phyloP scores from a whole-genome alignment of 1,140 invertebrate genomes.

The Mesaphorura yosii region DNA sequence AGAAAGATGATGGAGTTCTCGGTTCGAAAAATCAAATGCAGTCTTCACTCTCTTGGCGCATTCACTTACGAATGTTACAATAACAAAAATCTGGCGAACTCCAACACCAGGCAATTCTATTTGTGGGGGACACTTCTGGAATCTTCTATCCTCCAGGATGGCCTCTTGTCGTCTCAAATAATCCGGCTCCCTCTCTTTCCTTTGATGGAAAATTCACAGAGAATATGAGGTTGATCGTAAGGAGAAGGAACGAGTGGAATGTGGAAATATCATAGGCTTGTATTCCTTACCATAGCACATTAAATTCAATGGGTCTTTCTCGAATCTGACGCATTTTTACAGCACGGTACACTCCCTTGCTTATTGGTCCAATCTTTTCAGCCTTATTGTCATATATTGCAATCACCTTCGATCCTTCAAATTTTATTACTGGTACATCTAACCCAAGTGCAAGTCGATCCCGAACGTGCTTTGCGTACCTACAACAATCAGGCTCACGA shows the following conservation, averaged over 20 bases:
- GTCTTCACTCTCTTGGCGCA: background rate
- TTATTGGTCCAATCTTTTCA: conserved; percentile 27
- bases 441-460: conserved; percentile 13
- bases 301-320: conserved; percentile 16
- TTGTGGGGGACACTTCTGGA: conserved; percentile 5
- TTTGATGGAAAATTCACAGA: background rate
- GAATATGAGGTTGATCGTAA: background rate
- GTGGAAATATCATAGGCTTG: background rate
- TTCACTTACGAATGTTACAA: conserved; percentile 14
- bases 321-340: conserved; percentile 22
- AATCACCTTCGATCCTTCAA: conserved; percentile 26
- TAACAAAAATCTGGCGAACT: background rate
- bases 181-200: background rate
- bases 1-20: background rate
- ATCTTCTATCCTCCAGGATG: background rate
- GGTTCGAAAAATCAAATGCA: background rate
- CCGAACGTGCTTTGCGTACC: conserved; percentile 20
- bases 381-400: conserved; percentile 18
- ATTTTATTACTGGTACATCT: conserved; percentile 17
- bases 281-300: conserved; percentile 16
- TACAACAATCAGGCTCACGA: background rate
- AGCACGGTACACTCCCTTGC: conserved; percentile 19
- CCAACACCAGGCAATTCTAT: conserved; percentile 10
- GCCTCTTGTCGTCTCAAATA: background rate
- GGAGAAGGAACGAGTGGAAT: background rate